Evolutionary conservation across 2,797 vertebrate species (phyloP).

Genomic region (Ctenopoma kingsleyae): DNA sequence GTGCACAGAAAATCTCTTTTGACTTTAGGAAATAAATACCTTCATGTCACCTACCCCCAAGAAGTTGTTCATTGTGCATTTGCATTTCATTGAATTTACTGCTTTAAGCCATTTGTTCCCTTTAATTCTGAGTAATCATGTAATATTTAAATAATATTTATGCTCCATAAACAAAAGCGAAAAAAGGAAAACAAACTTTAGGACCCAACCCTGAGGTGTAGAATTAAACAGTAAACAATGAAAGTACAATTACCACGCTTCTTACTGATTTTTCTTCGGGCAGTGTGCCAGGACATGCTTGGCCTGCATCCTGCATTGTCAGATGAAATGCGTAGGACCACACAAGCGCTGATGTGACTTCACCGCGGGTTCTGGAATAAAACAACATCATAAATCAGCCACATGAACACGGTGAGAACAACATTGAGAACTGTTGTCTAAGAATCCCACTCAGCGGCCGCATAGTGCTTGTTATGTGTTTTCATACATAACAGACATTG

Average conservation of each 20-base stretch:
- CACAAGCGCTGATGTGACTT: conserved; percentile 46
- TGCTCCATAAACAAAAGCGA: conserved; percentile 68
- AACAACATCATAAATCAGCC: conserved; percentile 50
- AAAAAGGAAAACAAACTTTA: conserved; percentile 50
- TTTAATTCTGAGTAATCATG: conserved; percentile 68
- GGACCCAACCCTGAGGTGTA: conserved; percentile 50
- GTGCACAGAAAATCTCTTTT: not conserved
- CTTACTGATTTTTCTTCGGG: conserved; percentile 60
- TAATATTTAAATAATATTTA: conserved; percentile 81
- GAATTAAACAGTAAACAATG: conserved; percentile 76
- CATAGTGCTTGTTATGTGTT: conserved; percentile 30
- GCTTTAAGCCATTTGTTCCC: conserved; percentile 50
- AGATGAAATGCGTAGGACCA: conserved; percentile 62
- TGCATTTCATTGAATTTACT: conserved; percentile 49
- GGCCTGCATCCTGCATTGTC: conserved; percentile 63
- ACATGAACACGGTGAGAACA: conserved; percentile 23
- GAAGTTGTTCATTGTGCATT: conserved; percentile 49
- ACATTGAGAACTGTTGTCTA: conserved; percentile 41
- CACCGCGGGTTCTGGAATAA: conserved; percentile 46
- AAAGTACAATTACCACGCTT: conserved; percentile 66
- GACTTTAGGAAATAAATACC: conserved; percentile 39
- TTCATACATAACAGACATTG: conserved; percentile 9
- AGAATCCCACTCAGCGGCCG: conserved; percentile 48
- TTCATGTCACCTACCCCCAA: conserved; percentile 37
- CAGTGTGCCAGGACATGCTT: conserved; percentile 56